Base-by-base conservation (phyloP, 2,888 invertebrate genomes). In the Drosophila prostipennis region DNA sequence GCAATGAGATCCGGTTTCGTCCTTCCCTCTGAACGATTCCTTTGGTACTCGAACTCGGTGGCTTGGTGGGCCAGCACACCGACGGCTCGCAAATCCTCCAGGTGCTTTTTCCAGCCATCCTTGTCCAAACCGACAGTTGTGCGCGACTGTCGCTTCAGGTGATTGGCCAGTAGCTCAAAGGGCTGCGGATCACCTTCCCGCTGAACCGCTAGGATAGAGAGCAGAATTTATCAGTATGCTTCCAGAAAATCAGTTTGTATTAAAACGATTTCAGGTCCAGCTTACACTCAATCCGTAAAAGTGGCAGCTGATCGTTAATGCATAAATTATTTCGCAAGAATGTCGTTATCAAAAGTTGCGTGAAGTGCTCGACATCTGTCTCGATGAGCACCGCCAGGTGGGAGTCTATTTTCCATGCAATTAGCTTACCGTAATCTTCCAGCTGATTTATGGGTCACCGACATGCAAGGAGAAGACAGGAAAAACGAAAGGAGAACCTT, bases 261-360 rank as follows among this genome's bases (percentile, higher is more conserved):
- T 8, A 32, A 11, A 6, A 29, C 60, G 49, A 56, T 48, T 45
- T 53, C 14, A 51, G 36, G 70, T 39, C 14, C 60, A 68, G 85
- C 95, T 94, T 93, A 96, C 96, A 96, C 93, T 96, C 95, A 91
- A 96, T 94, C 90, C 96, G 94, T 60, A 95, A 93, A 70, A 97
- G 93, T 80, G 95, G 94, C 80, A 97, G 92, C 82, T 95, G 95
- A 91, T 96, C 96, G 90, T 96, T 96, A 80, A 97, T 95, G 80
- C 94, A 94, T 87, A 96, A 94, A 90, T 94, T 93, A 82, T 94
- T 95, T 80, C 95, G 94, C 89, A 96, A 94, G 91, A 96, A 95
- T 81, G 95, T 94, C 74, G 95, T 94, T 51, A 95, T 94, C 73
- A 96, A 93, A 78, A 95, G 93, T 83, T 91, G 89, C 70, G 96